Conservation (phyloP, 2,113 vertebrate genomes). For the Nyctereutes procyonoides region DNA sequence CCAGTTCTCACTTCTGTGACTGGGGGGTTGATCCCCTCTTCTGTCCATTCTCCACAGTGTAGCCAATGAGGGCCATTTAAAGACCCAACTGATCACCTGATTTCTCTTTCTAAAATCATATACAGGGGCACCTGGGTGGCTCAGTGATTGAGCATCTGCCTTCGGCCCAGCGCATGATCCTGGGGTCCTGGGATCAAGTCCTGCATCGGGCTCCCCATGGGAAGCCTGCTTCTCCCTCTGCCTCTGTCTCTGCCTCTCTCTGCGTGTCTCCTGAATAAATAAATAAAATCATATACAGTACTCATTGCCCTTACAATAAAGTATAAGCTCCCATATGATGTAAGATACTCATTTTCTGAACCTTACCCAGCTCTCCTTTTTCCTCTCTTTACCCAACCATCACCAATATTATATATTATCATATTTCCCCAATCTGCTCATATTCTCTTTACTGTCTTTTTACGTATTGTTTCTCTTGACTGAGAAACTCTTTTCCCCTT, state of each 20-base stretch:
- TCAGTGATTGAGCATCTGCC: too few relatives aligned
- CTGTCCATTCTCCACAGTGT: background rate
- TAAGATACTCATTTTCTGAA: background rate
- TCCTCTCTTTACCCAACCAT: background rate
- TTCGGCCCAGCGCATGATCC: too few relatives aligned
- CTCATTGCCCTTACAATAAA: background rate
- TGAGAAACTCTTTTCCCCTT: background rate
- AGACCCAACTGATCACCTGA: background rate
- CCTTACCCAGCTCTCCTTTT: background rate
- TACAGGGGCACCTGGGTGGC: too few relatives aligned
- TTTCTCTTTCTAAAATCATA: background rate
- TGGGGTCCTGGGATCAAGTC: too few relatives aligned
- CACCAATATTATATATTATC: background rate
- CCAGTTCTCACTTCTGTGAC: background rate
- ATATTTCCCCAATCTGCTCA: background rate
- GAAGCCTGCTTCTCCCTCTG: too few relatives aligned
- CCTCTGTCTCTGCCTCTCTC: too few relatives aligned
- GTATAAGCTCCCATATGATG: background rate
- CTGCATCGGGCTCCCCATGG: too few relatives aligned
- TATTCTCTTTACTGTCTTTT: background rate
- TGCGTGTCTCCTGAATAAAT: too few relatives aligned
- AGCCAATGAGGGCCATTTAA: background rate
- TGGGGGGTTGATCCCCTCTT: background rate
- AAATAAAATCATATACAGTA: background rate
- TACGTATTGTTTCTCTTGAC: background rate